Base-by-base conservation (phyloP, 2,113 vertebrate genomes). In the Varanus salvator region DNA sequence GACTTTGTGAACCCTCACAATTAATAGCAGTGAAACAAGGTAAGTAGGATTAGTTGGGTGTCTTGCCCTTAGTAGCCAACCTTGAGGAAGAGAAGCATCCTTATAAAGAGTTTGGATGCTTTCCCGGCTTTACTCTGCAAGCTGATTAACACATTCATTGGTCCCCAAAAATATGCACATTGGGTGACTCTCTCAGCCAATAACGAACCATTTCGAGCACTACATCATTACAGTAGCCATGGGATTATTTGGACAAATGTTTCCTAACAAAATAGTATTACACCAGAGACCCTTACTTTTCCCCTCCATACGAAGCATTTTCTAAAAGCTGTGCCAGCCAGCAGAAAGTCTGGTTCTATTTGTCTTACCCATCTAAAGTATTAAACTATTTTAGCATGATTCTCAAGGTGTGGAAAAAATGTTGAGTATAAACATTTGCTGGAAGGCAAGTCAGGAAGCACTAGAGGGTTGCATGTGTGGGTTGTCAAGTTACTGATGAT, bases 91-190 rank as follows among this genome's bases (percentile, higher is more conserved):
- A 93, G 90, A 93, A 85, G 14, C 0, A 76, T 89, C 78, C 74
- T 85, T 91, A 81, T 44, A 68, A 93, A 85, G 44, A 76, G 88
- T 84, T 95, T 92, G 86, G 91, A 92, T 87, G 8, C 14, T 85
- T 92, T 95, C 89, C 89, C 90, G 91, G 91, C 72, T 86, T 86
- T 3, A 38, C 72, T 92, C 80, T 14, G 87, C 88, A 92, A 91
- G 83, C 0, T 93, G 50, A 90, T 92, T 90, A 95, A 50, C 25
- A 84, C 84, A 90, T 86, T 21, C 91, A 69, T 89, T 60, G 89
- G 29, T n/a, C 54, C 29, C 86, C 7, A 8, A 76, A 92, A 90
- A 57, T 86, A 84, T n/a, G 91, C 66, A 57, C 90, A 90, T 88
- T 23, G 71, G 6, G 48, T 91, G 57, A 92, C 3, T 1, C 80